Evolutionary conservation across 2,888 invertebrate genomes (phyloP), one percentile per base, ranked within the genome.

Genomic region (Polymixis flavicincta): DNA sequence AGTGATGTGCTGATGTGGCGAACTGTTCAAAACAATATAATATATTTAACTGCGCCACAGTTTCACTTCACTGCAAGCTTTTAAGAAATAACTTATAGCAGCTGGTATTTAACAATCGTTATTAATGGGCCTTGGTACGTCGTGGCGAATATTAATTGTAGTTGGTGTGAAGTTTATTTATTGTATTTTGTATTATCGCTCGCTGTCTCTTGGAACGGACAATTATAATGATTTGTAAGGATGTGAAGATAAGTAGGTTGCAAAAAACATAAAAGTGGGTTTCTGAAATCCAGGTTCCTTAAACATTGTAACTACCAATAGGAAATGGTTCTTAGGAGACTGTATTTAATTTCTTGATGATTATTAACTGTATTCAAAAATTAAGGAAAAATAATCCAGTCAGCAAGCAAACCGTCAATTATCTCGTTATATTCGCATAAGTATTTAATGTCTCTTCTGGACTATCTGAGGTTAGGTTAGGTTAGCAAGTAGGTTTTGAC

Each of bases 1-100:
- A 52, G 48, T 78, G 76, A 81, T 72, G 75, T 70, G 84, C 74
- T 84, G 78, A 84, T 76, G 80, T 74, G 60, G 75, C 42, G 42
- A 76, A 70, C 25, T 77, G 67, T 71, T 76, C 61, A 54, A 78
- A 72, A n/a, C 52, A 25, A 79, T 77, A 59, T 71, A 25, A 79
- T 77, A 59, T 71, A 78, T 74, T 85, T 74, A 61, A 78, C 63
- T 52, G 57, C 25, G 13, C n/a, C 64, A 48, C 73, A 74, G 52
- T 85, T 76, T 57, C 37, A 66, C 32, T 70, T 64, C 57, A 55
- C 50, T 82, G 63, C 59, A 64, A 67, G 68, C 52, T 65, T 67
- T 70, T 63, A 67, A 48, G 28, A 61, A 64, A 76, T 83, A 86
- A 86, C 25, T 72, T 76, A 73, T 63, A 76, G 48, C 67, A 69